Base-by-base conservation (phyloP, 2,888 invertebrate genomes). In the Boloria euphrosyne region DNA sequence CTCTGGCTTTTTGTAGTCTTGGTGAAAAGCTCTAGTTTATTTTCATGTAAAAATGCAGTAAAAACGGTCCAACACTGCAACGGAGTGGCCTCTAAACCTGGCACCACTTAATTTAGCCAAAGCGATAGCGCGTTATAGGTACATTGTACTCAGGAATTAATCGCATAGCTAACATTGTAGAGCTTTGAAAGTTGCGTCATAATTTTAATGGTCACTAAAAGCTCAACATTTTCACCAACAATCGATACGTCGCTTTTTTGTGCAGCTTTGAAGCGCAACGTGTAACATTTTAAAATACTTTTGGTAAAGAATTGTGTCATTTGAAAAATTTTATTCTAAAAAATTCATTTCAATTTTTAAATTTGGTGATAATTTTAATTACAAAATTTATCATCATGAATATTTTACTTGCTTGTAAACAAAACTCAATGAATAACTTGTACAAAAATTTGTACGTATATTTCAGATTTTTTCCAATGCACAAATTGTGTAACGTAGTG, bases 41-140 rank as follows among this genome's bases (percentile, higher is more conserved):
- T 81, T 77, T 72, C 79, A 77, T 82, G 81, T 80, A 79, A 79
- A 81, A 81, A 78, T 72, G 79, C 78, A 81, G 82, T 84, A 82
- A 84, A 79, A 73, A 68, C 68, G 73, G 75, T 79, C 75, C 71
- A 72, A 46, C 47, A 49, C 17, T 44, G 38, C 60, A 74, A 73
- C 75, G 77, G 80, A 80, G 71, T 71, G 71, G 67, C 75, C 78
- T 79, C 79, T 78, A 80, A 80, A 80, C 77, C 77, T 76, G 77
- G 76, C 76, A 81, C 78, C 78, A 79, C 81, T 84, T 82, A 78
- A 83, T 82, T 80, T 77, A 69, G 72, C 71, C 71, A 68, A 70
- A 72, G 75, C 77, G 67, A 78, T 79, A 78, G 76, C 75, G 66
- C 74, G 75, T 77, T 77, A 77, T 77, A 38, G 10, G 31, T 38